Evolutionary conservation across 2,113 vertebrate species (phyloP).

Genomic region (Meleagris gallopavo): DNA sequence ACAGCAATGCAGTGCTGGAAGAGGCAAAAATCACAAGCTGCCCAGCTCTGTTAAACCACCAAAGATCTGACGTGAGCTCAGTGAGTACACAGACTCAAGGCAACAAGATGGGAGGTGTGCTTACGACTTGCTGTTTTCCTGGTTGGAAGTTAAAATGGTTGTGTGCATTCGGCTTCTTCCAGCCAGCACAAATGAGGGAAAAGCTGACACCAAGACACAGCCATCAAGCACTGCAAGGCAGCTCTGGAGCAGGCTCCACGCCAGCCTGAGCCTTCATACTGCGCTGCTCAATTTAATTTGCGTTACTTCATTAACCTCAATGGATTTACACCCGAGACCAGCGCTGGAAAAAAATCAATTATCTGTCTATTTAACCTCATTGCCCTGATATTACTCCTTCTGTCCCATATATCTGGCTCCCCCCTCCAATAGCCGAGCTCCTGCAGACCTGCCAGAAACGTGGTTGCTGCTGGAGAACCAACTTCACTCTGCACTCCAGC

Average conservation of each 20-base stretch:
- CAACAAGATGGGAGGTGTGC: rapidly evolving
- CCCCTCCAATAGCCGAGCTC: background rate
- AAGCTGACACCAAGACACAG: background rate
- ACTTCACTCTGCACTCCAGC: background rate
- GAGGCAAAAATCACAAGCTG: background rate
- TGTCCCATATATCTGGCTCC: background rate
- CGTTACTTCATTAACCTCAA: slow-evolving; percentile 31
- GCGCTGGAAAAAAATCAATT: slow-evolving; percentile 14
- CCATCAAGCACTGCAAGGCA: rapidly evolving
- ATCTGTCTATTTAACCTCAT: slow-evolving; percentile 14
- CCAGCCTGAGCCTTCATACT: background rate
- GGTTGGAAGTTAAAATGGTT: background rate
- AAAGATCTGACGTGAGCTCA: background rate
- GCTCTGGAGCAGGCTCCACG: rapidly evolving
- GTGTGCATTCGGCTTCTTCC: background rate
- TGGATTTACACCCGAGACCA: background rate
- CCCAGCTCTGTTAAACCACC: background rate
- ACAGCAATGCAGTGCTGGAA: background rate
- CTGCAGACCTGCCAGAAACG: background rate
- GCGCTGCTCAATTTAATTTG: background rate
- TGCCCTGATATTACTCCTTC: background rate
- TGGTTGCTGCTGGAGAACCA: background rate
- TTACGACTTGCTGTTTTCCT: background rate
- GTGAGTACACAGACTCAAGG: rapidly evolving
- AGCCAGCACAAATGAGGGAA: rapidly evolving